phyloP scores from a whole-genome alignment of 2,113 vertebrate genomes.

The Vicugna pacos region DNA sequence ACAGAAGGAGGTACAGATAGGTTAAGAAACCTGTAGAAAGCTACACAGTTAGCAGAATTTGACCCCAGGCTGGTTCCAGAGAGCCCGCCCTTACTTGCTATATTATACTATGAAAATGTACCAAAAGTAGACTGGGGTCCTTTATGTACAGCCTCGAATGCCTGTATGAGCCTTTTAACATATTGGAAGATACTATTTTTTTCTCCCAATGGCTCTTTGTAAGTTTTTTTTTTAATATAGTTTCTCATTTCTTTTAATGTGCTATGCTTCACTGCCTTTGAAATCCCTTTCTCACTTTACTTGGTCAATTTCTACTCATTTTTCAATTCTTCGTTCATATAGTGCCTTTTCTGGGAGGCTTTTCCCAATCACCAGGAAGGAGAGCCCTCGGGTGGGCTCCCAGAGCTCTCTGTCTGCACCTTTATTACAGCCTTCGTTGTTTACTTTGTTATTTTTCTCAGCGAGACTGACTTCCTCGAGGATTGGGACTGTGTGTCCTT shows the following conservation, averaged over 20 bases:
- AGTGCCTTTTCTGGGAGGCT: not conserved
- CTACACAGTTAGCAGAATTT: not conserved
- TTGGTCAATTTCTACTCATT: not conserved
- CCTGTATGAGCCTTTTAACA: not conserved
- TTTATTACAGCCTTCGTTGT: not conserved
- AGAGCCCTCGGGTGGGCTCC: not conserved
- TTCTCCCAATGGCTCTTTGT: not conserved
- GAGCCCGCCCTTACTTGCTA: not conserved
- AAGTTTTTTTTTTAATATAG: not conserved
- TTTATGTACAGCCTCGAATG: not conserved
- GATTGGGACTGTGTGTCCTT: not conserved
- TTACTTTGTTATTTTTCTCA: not conserved
- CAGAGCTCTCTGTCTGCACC: not conserved
- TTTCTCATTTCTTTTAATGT: conserved; percentile 8
- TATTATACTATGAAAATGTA: not conserved
- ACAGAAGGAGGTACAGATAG: not conserved
- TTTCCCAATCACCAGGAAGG: not conserved
- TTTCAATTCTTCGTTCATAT: not conserved
- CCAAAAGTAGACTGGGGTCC: not conserved
- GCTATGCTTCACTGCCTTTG: not conserved
- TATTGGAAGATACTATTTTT: not conserved
- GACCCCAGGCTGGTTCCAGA: not conserved
- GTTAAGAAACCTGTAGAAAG: not conserved
- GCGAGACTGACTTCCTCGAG: not conserved
- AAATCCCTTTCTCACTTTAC: not conserved